Evolutionary conservation across 2,888 invertebrate species (phyloP).

Genomic region (Melanostoma mellinum): DNA sequence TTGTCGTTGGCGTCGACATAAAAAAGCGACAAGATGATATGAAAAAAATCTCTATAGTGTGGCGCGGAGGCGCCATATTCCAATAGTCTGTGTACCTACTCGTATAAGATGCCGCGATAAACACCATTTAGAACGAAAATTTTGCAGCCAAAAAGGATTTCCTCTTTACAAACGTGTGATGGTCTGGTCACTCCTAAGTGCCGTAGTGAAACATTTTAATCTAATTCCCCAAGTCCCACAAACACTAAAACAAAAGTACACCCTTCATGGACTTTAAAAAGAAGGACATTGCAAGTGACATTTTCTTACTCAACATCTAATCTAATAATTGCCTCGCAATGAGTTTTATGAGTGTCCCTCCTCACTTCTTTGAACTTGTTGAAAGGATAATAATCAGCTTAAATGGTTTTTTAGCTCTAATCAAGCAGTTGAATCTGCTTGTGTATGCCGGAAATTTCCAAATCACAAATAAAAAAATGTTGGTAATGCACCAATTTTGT

Average conservation of each 20-base stretch:
- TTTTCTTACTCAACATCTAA: constrained; percentile 39
- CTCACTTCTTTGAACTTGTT: background rate
- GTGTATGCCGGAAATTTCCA: constrained; percentile 26
- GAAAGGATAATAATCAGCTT: constrained; percentile 27
- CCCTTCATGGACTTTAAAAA: background rate
- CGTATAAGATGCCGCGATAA: constrained; percentile 64
- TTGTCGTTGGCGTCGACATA: constrained; percentile 34
- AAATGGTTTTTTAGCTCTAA: constrained; percentile 34
- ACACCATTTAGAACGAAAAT: constrained; percentile 59
- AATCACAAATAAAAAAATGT: constrained; percentile 17
- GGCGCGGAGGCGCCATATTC: constrained; percentile 49
- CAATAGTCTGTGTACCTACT: constrained; percentile 7
- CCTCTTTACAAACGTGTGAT: constrained; percentile 39
- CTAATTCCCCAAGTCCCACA: constrained; percentile 7
- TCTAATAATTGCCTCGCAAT: constrained; percentile 37
- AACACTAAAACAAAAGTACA: background rate
- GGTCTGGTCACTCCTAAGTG: constrained; percentile 22
- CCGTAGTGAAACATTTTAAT: constrained; percentile 34
- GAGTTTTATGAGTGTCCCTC: background rate
- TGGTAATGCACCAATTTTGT: constrained; percentile 29
- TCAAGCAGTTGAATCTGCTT: constrained; percentile 15
- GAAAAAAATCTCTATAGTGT: constrained; percentile 15
- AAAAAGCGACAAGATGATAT: constrained; percentile 54
- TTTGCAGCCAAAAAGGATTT: constrained; percentile 60
- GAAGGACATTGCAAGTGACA: constrained; percentile 31